Conservation (phyloP, 2,113 vertebrate species). For the Columba livia region DNA sequence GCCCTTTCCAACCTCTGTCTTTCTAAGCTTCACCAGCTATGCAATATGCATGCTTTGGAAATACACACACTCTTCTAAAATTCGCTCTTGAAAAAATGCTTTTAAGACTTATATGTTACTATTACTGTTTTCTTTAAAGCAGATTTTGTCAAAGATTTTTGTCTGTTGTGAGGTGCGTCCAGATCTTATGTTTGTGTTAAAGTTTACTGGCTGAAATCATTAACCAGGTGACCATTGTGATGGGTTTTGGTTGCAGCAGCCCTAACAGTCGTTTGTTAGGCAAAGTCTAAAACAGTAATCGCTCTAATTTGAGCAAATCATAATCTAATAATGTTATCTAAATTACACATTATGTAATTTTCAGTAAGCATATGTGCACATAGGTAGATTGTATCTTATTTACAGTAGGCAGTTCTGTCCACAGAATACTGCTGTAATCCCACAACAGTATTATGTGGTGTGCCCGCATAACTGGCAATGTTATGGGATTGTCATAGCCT, state of each 20-base stretch:
- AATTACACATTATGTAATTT: constrained; percentile 14
- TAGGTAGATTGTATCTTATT: constrained; percentile 15
- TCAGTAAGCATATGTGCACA: not conserved
- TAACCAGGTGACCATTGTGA: not conserved
- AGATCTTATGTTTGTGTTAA: not conserved
- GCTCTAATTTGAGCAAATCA: not conserved
- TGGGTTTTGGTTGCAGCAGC: not conserved
- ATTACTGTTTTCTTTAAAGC: not conserved
- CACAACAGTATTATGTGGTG: constrained; percentile 43
- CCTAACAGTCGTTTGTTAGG: not conserved
- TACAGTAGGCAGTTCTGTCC: not conserved
- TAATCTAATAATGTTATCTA: constrained; percentile 56
- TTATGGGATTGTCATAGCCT: constrained; percentile 16
- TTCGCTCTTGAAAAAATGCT: not conserved
- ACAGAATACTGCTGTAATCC: constrained; percentile 9
- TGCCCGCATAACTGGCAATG: constrained; percentile 5
- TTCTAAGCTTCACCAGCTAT: not conserved
- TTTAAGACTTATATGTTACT: not conserved
- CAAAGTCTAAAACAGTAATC: not conserved
- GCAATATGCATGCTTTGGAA: not conserved
- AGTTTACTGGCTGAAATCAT: not conserved
- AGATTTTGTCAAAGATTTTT: not conserved
- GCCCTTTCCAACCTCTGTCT: not conserved
- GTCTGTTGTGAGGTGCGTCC: not conserved
- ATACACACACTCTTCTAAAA: not conserved